phyloP scores from a whole-genome alignment of 2,113 vertebrate genomes.

The Microtus ochrogaster region DNA sequence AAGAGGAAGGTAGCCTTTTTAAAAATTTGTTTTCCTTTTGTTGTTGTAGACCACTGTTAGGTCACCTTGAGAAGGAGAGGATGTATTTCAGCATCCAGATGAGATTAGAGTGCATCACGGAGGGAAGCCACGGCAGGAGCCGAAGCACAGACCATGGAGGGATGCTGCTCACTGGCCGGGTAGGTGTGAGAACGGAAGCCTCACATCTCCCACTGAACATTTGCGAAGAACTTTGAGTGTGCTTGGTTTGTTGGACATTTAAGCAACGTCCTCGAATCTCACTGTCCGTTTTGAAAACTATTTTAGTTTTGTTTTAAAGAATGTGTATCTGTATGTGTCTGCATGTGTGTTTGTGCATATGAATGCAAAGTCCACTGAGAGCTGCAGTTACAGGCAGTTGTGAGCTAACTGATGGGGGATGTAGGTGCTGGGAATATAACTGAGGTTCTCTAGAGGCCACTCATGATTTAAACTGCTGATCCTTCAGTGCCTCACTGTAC shows the following conservation, averaged over 20 bases:
- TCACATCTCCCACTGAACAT: background rate
- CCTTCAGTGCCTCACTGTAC: background rate
- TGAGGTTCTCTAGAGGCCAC: no score
- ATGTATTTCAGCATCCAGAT: background rate
- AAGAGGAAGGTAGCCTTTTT: background rate
- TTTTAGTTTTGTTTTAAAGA: background rate
- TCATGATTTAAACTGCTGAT: background rate
- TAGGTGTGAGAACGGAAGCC: background rate
- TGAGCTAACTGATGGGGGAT: background rate
- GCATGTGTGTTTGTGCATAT: background rate
- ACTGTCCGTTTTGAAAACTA: background rate
- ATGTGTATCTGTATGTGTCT: background rate
- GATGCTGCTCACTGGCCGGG: background rate
- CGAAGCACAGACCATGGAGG: background rate
- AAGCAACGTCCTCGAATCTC: background rate
- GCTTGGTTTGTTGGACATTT: background rate
- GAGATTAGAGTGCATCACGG: background rate
- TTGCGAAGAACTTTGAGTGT: background rate
- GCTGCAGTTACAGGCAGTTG: background rate
- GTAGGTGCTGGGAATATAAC: background rate
- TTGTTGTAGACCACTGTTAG: background rate
- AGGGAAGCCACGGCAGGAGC: background rate
- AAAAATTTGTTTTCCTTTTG: background rate
- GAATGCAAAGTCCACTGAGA: background rate
- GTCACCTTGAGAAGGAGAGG: background rate